Conservation (phyloP, 2,113 vertebrate species). For the Balaeniceps rex region DNA sequence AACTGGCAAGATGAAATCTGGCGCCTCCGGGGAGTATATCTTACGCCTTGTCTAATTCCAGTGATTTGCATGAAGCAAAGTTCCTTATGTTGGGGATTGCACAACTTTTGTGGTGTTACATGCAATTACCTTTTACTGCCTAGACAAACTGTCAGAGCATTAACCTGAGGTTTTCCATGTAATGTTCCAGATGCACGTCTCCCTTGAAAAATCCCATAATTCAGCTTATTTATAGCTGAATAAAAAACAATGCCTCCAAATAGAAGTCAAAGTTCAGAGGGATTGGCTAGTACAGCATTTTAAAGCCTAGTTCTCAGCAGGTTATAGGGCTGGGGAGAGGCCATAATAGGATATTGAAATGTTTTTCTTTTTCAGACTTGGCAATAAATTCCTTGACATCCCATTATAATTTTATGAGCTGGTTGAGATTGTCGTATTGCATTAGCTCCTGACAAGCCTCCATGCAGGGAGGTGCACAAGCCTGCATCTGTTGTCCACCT, state of each 20-base stretch:
- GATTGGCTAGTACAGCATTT: not conserved
- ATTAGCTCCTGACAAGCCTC: not conserved
- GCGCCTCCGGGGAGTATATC: not conserved
- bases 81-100: not conserved
- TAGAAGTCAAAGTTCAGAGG: not conserved
- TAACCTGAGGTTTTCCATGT: slow-evolving; percentile 10
- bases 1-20: not conserved
- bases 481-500: not conserved
- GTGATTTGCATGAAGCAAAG: not conserved
- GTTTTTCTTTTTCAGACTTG: not conserved
- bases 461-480: not conserved
- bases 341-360: not conserved
- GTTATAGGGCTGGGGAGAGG: not conserved
- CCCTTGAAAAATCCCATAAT: not conserved
- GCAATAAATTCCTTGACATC: not conserved
- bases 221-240: not conserved
- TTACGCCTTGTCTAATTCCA: not conserved
- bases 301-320: not conserved
- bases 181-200: not conserved
- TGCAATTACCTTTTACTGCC: slow-evolving; percentile 7
- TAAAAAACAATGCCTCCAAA: not conserved
- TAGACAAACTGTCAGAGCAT: not conserved
- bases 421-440: not conserved
- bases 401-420: not conserved
- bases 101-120: not conserved